phyloP scores from a whole-genome alignment of 2,113 vertebrate species.

The Dicentrarchus labrax region DNA sequence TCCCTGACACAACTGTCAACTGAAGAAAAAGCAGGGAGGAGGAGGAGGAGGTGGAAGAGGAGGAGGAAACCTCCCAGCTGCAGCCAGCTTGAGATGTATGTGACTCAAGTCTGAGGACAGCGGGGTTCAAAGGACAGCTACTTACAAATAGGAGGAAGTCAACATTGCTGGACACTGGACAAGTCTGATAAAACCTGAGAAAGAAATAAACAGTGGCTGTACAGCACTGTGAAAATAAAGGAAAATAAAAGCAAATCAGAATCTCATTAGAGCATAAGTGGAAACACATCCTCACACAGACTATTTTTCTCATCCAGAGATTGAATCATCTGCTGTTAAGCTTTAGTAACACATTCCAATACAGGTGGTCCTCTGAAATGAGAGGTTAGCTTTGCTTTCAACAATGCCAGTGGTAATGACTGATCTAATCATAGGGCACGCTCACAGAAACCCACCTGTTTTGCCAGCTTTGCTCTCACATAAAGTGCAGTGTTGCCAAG shows the following conservation, averaged over 20 bases:
- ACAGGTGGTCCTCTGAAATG: constrained; percentile 72
- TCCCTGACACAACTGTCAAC: constrained; percentile 63
- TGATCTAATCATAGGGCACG: constrained; percentile 74
- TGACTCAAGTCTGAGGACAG: constrained; percentile 24
- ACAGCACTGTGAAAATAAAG: constrained; percentile 7
- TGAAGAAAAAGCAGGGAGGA: constrained; percentile 39
- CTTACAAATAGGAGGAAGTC: constrained; percentile 36
- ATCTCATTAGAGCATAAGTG: constrained; percentile 53
- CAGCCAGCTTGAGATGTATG: constrained; percentile 43
- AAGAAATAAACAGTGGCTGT: constrained; percentile 47
- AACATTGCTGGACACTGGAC: constrained; percentile 16
- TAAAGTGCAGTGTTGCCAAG: constrained; percentile 56
- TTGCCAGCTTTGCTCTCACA: constrained; percentile 52
- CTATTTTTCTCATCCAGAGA: constrained; percentile 48
- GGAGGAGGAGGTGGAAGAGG: constrained; percentile 18
- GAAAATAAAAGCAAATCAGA: constrained; percentile 37
- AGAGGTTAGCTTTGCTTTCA: constrained; percentile 60
- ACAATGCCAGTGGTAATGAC: constrained; percentile 72
- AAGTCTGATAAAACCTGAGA: constrained; percentile 20
- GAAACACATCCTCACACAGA: constrained; percentile 57
- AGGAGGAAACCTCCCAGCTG: constrained; percentile 44
- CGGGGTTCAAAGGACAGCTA: constrained; percentile 3
- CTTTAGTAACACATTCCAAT: constrained; percentile 62
- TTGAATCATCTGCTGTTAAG: constrained; percentile 66
- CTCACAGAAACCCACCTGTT: constrained; percentile 73